Base-by-base conservation (phyloP, 1,140 invertebrate genomes). In the Brachystomella parvula region DNA sequence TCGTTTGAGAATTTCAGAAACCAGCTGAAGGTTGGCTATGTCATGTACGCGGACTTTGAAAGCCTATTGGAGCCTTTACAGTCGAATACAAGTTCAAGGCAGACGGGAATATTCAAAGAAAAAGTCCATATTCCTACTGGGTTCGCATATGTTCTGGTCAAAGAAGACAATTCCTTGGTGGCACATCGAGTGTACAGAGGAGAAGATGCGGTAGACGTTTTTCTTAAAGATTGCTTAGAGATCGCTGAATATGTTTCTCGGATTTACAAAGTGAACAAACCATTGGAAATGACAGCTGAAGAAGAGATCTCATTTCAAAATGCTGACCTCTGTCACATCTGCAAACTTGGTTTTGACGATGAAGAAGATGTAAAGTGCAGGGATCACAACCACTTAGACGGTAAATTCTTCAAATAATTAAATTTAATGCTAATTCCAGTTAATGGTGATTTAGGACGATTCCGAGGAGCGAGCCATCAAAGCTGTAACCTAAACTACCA, bases 401-500 rank as follows among this genome's bases (percentile, higher is more conserved):
- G 58, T 32, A 60, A 31, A 53, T 53, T 19, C 24, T 53, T 53
- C n/a, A 44, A 44, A 44, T 24, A 53, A 53, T 26, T 17, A 19
- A 6, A 3, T 24, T 53, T 53, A 17, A 53, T 53, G 24, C 35
- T 39, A 9, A n/a, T n/a, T n/a, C n/a, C n/a, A n/a, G n/a, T n/a
- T n/a, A n/a, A n/a, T n/a, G n/a, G n/a, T n/a, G n/a, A n/a, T 53
- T 53, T 26, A 9, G 32, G 57, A 2, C 28, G 19, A 30, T 29
- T 30, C 30, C 19, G 63, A n/a, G 67, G 63, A 3, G 57, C 63
- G 60, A n/a, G 44, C 56, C 67, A 68, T 44, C 15, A n/a, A 29
- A 33, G 28, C 19, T 49, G 35, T 28, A 56, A 56, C 3, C 30
- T 64, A 21, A 49, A n/a, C 6, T 63, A 9, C 30, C 15, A 29